Base-by-base conservation (phyloP, 2,797 vertebrate species). In the Microhierax caerulescens region DNA sequence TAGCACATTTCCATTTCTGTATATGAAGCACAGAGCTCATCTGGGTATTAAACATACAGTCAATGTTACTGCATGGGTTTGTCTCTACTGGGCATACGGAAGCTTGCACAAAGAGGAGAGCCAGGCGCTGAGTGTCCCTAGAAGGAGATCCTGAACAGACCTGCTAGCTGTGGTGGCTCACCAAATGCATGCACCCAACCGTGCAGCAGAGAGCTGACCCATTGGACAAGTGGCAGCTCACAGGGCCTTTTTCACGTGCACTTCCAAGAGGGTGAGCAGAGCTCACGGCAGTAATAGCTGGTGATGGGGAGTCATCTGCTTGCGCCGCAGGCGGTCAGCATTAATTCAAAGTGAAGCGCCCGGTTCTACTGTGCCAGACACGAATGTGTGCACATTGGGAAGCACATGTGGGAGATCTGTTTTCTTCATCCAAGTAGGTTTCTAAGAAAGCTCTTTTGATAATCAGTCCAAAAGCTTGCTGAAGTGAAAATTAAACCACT, bases 321-420 rank as follows among this genome's bases (percentile, higher is more conserved):
- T 27, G 25, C 5, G 1, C 1, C 1, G 41, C 0, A 0, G 10
- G 0, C 1, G 2, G 47, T 41, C 8, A 1, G 86, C 2, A 0
- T 54, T 91, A 70, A 79, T 50, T 68, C 70, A 32, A n/a, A 16
- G 24, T 17, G 47, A 93, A 85, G 69, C 9, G 2, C 56, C 36
- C 6, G 2, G 39, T 69, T 95, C 93, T 57, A 53, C 54, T 63
- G 48, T 54, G 57, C 87, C 85, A 59, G 63, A 30, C 43, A 19
- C 2, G 9, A 47, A 20, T 6, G 23, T 45, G 74, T 60, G 60
- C 41, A 20, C 32, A 4, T 6, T 41, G 67, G 74, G 56, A 95
- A 45, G n/a, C 73, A 36, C 0, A 0, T 45, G 39, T 61, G 69
- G 53, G 88, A 85, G 83, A 93, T 64, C 82, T 85, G 82, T 45